phyloP scores from a whole-genome alignment of 35 echinoderm and acorn worm species.

The Strongylocentrotus purpuratus region DNA sequence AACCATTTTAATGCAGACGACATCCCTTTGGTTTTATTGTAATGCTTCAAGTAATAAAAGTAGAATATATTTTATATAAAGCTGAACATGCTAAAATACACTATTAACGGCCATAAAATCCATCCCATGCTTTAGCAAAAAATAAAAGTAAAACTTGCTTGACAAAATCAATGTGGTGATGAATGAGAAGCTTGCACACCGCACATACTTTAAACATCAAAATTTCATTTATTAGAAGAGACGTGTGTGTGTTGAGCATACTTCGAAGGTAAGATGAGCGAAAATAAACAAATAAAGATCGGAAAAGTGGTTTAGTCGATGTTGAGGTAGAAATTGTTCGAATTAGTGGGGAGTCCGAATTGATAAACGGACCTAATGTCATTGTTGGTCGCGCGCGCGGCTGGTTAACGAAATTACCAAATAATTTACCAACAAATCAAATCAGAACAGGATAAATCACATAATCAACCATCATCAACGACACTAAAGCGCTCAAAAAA shows the following conservation, averaged over 20 bases:
- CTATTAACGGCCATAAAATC: background rate
- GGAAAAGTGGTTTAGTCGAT: conserved; percentile 42
- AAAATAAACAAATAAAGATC: conserved; percentile 39
- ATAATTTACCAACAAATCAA: conserved; percentile 93
- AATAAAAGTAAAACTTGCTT: background rate
- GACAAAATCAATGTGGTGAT: background rate
- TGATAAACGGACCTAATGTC: conserved; percentile 70
- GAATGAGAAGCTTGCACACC: background rate
- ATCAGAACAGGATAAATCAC: conserved; percentile 90
- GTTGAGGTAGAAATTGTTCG: conserved; percentile 20
- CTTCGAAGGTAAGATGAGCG: conserved; percentile 12
- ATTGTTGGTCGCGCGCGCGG: conserved; percentile 58
- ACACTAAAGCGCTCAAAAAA: conserved; percentile 96
- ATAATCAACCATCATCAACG: conserved; percentile 98
- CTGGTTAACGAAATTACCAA: conserved; percentile 89
- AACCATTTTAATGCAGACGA: no score
- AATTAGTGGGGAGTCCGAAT: conserved; percentile 35
- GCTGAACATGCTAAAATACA: background rate
- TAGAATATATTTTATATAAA: background rate
- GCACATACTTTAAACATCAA: background rate
- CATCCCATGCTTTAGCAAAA: background rate
- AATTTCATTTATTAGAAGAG: background rate
- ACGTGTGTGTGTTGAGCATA: background rate
- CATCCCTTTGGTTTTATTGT: background rate
- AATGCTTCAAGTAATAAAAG: background rate